Base-by-base conservation (phyloP, 2,797 vertebrate species). In the Anabacerthia variegaticeps region DNA sequence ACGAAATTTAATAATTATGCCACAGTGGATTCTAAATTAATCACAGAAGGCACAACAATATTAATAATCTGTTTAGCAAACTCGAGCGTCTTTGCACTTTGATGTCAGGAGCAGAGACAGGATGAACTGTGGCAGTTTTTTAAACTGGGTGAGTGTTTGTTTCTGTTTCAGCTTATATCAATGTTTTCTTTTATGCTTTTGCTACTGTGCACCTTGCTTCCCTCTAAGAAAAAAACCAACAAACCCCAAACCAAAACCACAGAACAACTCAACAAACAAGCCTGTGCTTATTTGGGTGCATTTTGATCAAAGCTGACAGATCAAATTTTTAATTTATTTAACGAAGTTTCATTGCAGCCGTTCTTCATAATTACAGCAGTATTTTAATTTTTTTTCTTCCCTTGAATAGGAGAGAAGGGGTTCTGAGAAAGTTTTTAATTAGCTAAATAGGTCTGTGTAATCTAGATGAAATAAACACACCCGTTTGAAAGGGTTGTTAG, bases 401-500 rank as follows among this genome's bases (percentile, higher is more conserved):
- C 67, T 49, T 92, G 80, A 89, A 95, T 66, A 87, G 82, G 85
- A 89, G 73, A 94, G 80, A 93, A 93, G 89, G 85, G 71, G 95
- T 95, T 97, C 80, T 71, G 92, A 96, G 89, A 93, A 86, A 95
- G 96, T 96, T 93, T 95, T 85, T 91, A 97, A 94, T 95, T 95
- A 92, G 84, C 92, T 95, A 94, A 98, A 97, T 91, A 94, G 94
- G 91, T 91, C 94, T 93, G 93, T 97, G 96, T 97, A 93, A 96
- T 92, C 86, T 91, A 82, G 96, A 97, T 77, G 80, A 96, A 97
- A 97, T 93, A 97, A 97, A 96, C 96, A 97, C 86, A 51, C 94
- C 78, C 14, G 44, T 95, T 97, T 98, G 97, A 97, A 96, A 97
- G 96, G 97, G 96, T 37, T 90, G 95, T 96, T 95, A 98, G 97